Evolutionary conservation across 2,113 vertebrate genomes (phyloP).

Genomic region (Rhinoderma darwinii): DNA sequence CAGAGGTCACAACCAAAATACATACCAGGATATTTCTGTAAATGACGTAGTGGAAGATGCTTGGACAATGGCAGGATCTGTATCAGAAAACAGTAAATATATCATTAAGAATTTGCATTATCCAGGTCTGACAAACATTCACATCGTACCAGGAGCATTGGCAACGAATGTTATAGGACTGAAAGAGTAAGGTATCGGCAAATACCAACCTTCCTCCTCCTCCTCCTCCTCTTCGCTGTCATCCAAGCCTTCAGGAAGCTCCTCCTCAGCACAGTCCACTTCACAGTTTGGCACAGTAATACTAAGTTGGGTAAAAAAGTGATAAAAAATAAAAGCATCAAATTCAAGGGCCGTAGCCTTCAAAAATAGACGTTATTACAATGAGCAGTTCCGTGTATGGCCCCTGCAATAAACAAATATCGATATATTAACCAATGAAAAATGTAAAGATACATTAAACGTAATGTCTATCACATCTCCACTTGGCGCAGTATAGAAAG

Average conservation of each 20-base stretch:
- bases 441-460: too few species aligned
- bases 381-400: too few species aligned
- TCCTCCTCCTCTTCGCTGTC: conserved; percentile 73
- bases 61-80: conserved; percentile 74
- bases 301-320: conserved; percentile 27
- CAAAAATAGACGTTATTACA: too few species aligned
- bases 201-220: conserved; percentile 63
- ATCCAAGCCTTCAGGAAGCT: conserved; percentile 79
- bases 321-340: background rate
- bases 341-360: too few species aligned
- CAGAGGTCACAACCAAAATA: too few species aligned
- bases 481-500: too few species aligned
- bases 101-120: background rate
- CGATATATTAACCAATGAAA: too few species aligned
- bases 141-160: background rate
- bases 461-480: too few species aligned
- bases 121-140: too few species aligned
- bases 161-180: background rate
- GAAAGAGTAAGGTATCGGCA: background rate
- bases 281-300: conserved; percentile 58
- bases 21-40: conserved; percentile 74
- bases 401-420: too few species aligned
- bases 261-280: conserved; percentile 77
- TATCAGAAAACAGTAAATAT: background rate
- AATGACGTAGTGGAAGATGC: conserved; percentile 66